phyloP scores from a whole-genome alignment of 2,113 vertebrate genomes.

The Emberiza fucata region DNA sequence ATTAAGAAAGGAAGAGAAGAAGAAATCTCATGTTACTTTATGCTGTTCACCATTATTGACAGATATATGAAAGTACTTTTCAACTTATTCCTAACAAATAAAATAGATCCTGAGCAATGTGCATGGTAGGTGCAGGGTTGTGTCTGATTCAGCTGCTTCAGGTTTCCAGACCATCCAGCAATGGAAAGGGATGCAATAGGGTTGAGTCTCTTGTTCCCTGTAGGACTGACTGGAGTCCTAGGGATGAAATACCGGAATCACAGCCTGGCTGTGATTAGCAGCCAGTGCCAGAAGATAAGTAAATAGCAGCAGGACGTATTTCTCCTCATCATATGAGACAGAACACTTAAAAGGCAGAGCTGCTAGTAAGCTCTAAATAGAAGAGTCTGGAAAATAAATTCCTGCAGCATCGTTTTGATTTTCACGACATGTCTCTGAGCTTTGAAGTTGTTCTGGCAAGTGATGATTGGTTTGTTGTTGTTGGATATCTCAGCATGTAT shows the following conservation, averaged over 20 bases:
- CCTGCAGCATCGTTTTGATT: background rate
- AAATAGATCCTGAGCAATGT: background rate
- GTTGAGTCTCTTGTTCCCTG: accelerated
- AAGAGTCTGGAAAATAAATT: background rate
- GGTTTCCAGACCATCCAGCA: background rate
- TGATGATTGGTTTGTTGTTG: background rate
- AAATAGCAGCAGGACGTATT: background rate
- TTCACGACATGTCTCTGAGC: background rate
- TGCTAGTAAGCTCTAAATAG: background rate
- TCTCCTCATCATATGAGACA: background rate
- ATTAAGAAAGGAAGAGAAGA: background rate
- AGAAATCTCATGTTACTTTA: background rate
- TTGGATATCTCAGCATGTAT: background rate
- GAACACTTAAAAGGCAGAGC: background rate
- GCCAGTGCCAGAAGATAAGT: background rate
- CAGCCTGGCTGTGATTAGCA: background rate
- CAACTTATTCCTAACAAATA: background rate
- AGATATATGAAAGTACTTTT: background rate
- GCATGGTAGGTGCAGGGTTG: background rate
- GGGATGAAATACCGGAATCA: background rate
- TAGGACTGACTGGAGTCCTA: background rate
- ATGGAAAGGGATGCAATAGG: background rate
- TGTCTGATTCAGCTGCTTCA: background rate
- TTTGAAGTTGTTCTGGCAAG: conserved; percentile 1
- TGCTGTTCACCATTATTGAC: background rate